Percentiles rank a stretch among this genome's conserved stretches.
These are phyloP conservation scores for Drosophila ficusphila DNA, from an alignment of 1,140 invertebrate species.

Conservation along the genomic window DNA sequence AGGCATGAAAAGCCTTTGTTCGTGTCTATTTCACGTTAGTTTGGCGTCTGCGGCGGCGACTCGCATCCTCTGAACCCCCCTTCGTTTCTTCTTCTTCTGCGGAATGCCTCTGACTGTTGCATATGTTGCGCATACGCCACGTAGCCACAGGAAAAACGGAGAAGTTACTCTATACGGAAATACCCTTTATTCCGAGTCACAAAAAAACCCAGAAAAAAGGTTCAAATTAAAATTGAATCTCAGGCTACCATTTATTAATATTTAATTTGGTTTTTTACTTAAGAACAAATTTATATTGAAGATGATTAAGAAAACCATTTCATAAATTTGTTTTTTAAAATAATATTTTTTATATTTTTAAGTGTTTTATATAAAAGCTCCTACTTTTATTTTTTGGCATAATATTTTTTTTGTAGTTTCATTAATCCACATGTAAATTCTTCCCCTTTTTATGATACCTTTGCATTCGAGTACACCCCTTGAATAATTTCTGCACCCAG, in stretches of 20 bases:
- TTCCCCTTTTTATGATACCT: not conserved
- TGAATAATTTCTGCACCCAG: not conserved
- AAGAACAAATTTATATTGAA: too few species aligned
- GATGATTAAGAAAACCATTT: too few species aligned
- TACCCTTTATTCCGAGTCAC: conserved; percentile 14
- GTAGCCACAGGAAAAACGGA: conserved; percentile 46
- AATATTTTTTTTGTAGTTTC: not conserved
- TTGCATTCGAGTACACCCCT: conserved; percentile 20
- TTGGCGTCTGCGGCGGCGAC: conserved; percentile 70
- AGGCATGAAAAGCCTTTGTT: conserved; percentile 84
- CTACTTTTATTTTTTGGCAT: too few species aligned
- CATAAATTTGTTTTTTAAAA: too few species aligned
- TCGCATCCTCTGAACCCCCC: conserved; percentile 16
- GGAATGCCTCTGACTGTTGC: conserved; percentile 44
- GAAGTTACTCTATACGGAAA: conserved; percentile 8
- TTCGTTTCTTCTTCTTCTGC: conserved; percentile 2
- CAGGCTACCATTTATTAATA: too few species aligned
- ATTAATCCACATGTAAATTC: too few species aligned
- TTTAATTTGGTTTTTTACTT: too few species aligned
- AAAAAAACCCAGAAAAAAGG: too few species aligned
- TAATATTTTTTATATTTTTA: too few species aligned
- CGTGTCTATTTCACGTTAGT: conserved; percentile 84
- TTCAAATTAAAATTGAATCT: too few species aligned
- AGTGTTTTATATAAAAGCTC: too few species aligned
- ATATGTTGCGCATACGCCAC: conserved; percentile 78